phyloP scores from a whole-genome alignment of 2,113 vertebrate genomes.

The Geococcyx californianus region DNA sequence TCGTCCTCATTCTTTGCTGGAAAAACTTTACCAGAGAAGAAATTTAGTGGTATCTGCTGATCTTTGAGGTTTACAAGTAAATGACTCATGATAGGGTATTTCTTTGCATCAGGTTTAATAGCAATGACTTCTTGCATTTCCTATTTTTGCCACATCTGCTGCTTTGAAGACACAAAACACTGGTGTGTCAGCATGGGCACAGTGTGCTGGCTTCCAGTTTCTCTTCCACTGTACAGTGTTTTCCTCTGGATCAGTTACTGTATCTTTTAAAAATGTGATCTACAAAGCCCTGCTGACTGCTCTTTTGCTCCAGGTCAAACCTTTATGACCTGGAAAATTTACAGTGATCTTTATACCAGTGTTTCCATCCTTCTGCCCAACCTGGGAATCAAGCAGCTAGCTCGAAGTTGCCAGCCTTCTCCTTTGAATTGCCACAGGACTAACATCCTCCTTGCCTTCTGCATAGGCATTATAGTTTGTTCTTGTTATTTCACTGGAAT shows the following conservation, averaged over 20 bases:
- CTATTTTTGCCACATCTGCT: background rate
- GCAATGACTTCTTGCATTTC: background rate
- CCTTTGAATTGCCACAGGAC: background rate
- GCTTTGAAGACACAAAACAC: background rate
- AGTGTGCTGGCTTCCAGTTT: background rate
- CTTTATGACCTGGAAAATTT: background rate
- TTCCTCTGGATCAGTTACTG: background rate
- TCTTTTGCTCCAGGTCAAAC: background rate
- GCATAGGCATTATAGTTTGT: background rate
- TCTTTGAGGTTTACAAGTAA: background rate
- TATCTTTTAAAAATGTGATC: background rate
- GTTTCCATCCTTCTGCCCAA: background rate
- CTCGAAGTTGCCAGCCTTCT: background rate
- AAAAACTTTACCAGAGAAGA: too few relatives aligned
- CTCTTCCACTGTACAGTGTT: background rate
- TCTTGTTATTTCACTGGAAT: background rate
- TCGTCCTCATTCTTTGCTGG: background rate
- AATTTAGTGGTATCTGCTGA: background rate
- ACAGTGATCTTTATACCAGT: too few relatives aligned
- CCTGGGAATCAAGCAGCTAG: background rate
- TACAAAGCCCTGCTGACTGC: background rate
- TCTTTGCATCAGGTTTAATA: background rate
- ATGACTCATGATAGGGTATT: background rate
- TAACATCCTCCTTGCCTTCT: background rate
- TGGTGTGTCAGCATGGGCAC: background rate